Base-by-base conservation (phyloP, 2,113 vertebrate species). In the Semnopithecus entellus region DNA sequence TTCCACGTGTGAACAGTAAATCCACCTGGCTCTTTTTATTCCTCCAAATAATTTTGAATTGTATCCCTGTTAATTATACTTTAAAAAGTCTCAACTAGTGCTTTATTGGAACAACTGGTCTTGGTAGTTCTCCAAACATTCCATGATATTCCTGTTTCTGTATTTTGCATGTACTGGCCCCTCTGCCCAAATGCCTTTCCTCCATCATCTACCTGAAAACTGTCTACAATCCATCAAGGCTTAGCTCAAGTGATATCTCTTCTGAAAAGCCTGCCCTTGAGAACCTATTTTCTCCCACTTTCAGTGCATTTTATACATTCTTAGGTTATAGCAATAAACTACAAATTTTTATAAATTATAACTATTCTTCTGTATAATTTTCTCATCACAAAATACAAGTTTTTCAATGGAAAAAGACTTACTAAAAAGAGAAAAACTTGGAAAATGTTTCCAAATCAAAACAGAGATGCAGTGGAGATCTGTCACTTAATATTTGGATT, bases 11-110 rank as follows among this genome's bases (percentile, higher is more conserved):
- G 70, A 94, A 72, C 12, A 61, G 11, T 45, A 68, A 91, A 66
- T 57, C 2, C 10, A 57, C 32, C 25, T 32, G 59, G 6, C 23
- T 88, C 16, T 22, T 95, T 90, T 87, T 70, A 13, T 83, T 87
- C 20, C n/a, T 96, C 7, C n/a, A 78, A 88, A 90, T 0, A 70
- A n/a, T 82, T 96, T 88, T 70, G 52, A 94, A 82, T 82, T 40
- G 5, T 78, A 40, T 90, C 7, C 25, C 8, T 95, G 18, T 18
- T 84, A 38, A 70, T 52, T 86, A 23, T 52, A 79, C 52, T 78
- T 68, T 88, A 43, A 17, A 59, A 76, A 82, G n/a, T 50, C 48
- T 93, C 73, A 27, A 45, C 14, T 83, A 43, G 40, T 61, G 64
- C 13, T 80, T 79, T 16, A 17, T 35, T 80, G 40, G 30, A 64